Evolutionary conservation across 2,888 invertebrate genomes (phyloP), one percentile per base, ranked within the genome.

Genomic region (Acanthopleura granulata): DNA sequence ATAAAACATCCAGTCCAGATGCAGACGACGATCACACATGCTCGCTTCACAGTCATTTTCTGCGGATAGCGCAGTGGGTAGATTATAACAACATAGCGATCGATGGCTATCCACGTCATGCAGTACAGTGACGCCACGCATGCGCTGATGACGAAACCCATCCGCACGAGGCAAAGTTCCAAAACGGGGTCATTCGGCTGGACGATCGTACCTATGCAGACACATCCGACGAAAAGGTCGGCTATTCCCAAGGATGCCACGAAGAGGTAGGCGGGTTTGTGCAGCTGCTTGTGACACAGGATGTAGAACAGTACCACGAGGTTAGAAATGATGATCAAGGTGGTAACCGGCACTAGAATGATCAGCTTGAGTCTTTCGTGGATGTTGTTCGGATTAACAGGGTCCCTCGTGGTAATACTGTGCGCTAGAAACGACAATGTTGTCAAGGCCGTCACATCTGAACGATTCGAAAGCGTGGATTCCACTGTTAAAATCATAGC

Each of bases 71-170:
- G 75, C 29, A 87, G 72, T 0, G 86, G 84, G 16, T 78, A 75
- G 15, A 78, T 81, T 15, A 87, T 85, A 57, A 86, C 86, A 40
- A 87, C 76, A 72, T 81, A 86, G 22, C 87, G 76, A 75, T 87
- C 87, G 14, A 85, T 66, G 11, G 86, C 86, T 57, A 87, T 83
- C 18, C 80, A 81, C 76, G 85, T 81, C 16, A 87, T 77, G 62
- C 79, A 83, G 62, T 81, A 76, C 12, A 83, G 77, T 1, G 85
- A 85, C 6, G 81, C 82, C 15, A 81, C 74, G 16, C 83, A 78
- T 0, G 82, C 79, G 0, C 79, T 76, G 0, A 84, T 76, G 1
- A 82, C 81, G 30, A 84, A 76, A 14, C 85, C 84, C 57, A 84
- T 82, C 49, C 84, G 74, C 16, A 81, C 76, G 22, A 86, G 74